phyloP scores from a whole-genome alignment of 2,888 invertebrate genomes.

The Eupithecia pulchellata region DNA sequence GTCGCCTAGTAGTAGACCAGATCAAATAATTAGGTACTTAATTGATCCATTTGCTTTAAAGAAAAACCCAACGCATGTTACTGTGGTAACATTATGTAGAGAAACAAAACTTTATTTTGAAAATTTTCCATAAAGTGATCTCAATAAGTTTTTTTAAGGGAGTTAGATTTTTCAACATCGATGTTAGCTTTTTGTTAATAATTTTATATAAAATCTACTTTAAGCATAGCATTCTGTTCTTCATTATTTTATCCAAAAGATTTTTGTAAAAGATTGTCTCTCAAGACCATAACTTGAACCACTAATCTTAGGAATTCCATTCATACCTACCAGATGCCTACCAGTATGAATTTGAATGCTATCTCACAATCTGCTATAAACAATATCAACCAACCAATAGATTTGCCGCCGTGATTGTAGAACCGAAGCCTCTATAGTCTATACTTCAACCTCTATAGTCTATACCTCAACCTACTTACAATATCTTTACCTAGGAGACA shows the following conservation, averaged over 20 bases:
- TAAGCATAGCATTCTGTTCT: neutral
- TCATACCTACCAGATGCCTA: constrained; percentile 46
- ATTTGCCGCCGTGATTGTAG: constrained; percentile 48
- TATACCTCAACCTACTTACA: neutral
- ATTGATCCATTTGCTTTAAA: too few species aligned
- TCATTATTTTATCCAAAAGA: neutral
- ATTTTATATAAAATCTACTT: neutral
- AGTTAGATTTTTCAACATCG: neutral
- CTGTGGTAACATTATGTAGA: too few species aligned
- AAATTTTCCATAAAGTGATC: neutral
- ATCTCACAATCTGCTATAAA: constrained; percentile 58
- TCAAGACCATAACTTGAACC: constrained; percentile 12
- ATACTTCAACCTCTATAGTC: too few species aligned
- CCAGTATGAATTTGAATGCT: constrained; percentile 59
- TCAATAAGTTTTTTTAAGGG: neutral
- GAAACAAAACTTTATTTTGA: too few species aligned
- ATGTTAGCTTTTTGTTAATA: neutral
- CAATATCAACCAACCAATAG: constrained; percentile 47
- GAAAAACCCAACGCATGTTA: too few species aligned
- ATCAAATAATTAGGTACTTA: too few species aligned
- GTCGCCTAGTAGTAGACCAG: too few species aligned
- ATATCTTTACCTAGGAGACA: neutral
- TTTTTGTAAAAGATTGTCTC: neutral
- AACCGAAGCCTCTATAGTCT: too few species aligned
- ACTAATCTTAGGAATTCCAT: constrained; percentile 27